Base-by-base conservation (phyloP, 1,140 invertebrate species). In the Solenopsis fugax region DNA sequence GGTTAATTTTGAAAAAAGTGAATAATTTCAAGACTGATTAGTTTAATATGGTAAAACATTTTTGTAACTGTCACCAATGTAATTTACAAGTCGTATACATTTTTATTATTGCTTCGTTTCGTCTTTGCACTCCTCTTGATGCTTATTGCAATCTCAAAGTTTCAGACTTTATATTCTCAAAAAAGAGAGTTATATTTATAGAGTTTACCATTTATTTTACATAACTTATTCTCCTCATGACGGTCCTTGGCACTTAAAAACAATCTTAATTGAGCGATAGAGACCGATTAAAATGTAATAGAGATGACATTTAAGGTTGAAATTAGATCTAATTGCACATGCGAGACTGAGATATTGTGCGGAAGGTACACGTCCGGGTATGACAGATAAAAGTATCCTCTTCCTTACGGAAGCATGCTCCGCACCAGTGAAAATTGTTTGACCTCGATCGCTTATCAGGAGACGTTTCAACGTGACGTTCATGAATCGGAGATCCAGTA, bases 291-390 rank as follows among this genome's bases (percentile, higher is more conserved):
- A 58, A 82, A 48, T 16, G 24, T 80, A 34, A 50, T 50, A 41
- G 21, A 71, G 37, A 9, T 4, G 18, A 50, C 18, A 52, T 69
- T 50, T 80, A 56, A 81, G 2, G 16, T 64, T 76, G 34, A 89
- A 89, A 29, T 71, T 50, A 60, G 37, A 64, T 37, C 73, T 50
- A 89, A 54, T 18, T 81, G 69, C 52, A 34, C 58, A 2, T 2
- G 85, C 72, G 86, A 90, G 62, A 90, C 76, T 88, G 89, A 86
- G 86, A 80, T 81, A 54, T 54, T 29, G 86, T 72, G 58, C 12
- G 56, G 56, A 71, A 18, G 4, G 16, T 41, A 81, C 65, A 90
- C 24, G 13, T 2, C 29, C 29, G 41, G 72, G 58, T 50, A 52
- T 29, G 64, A 64, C 56, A 12, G 84, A 73, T 50, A 73, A 60